These are phyloP conservation scores for Zootermopsis nevadensis DNA, from an alignment of 2,888 invertebrate genomes.

Conservation along the genomic window DNA sequence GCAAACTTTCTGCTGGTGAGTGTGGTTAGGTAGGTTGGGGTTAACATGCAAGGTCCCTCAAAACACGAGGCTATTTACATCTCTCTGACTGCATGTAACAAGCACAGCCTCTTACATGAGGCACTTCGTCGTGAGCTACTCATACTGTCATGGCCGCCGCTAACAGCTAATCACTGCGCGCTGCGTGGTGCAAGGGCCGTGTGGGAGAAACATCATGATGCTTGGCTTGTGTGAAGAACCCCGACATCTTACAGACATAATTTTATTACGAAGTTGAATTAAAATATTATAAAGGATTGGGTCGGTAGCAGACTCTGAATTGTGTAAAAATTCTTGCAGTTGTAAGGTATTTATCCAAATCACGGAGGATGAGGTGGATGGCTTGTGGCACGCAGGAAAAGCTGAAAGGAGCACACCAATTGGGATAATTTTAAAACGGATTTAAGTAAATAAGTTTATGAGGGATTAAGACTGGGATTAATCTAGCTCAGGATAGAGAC, in stretches of 20 bases:
- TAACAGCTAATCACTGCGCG: neutral
- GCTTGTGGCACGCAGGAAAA: no score
- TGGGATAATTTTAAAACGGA: no score
- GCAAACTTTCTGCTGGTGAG: neutral
- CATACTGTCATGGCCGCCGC: neutral
- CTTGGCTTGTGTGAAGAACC: no score
- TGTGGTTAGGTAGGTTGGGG: neutral
- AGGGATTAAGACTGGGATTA: no score
- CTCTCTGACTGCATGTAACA: neutral
- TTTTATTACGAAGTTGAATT: neutral
- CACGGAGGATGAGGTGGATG: no score
- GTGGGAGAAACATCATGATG: neutral
- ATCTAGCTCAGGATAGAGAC: no score
- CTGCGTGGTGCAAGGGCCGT: neutral
- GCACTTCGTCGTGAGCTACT: neutral
- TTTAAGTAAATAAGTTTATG: no score
- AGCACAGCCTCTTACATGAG: neutral
- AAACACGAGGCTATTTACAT: neutral
- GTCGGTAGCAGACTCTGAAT: no score
- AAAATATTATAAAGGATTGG: constrained; percentile 9
- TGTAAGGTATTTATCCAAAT: no score
- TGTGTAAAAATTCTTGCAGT: neutral
- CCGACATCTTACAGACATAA: neutral
- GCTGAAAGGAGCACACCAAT: no score
- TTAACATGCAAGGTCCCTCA: no score